Evolutionary conservation across 64 coral and sea anemone genomes (phyloP), one percentile per base, ranked within the genome.

Genomic region (Stichodactyla mertensii): DNA sequence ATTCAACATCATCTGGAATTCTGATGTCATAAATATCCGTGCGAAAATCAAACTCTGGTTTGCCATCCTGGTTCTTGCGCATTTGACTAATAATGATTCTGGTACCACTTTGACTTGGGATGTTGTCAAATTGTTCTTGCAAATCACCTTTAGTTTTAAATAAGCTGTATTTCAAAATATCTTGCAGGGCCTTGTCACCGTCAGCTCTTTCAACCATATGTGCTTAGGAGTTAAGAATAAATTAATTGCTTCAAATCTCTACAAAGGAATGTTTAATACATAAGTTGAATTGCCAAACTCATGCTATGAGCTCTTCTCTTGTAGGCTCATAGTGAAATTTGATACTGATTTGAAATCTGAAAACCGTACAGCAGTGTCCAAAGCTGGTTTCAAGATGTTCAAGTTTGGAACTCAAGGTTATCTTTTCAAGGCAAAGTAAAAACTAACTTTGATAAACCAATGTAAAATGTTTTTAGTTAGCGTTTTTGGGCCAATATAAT

Each of bases 21-120:
- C 87, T 87, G 54, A 98, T 92, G 59, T 98, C 95, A 77, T 80
- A 6, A 31, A 16, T 24, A 78, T 89, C 85, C 57, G 89, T 66
- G 13, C 7, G 81, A 19, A 98, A 94, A 28, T 98, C 95, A 92
- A 98, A 98, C 82, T 98, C 95, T 87, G 92, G 60, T 55, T 94
- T 92, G 10, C 93, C 90, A 82, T 98, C 95, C 16, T 55, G 45
- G 16, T 87, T 98, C 78, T 89, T 89, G 28, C 95, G 89, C 52
- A 94, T 94, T 84, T 84, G 89, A 80, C 86, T 92, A 22, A 98
- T 90, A 26, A 98, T 87, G 15, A 98, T 98, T 54, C 95, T 89
- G 5, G 95, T 98, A 12, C 95, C 95, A 85, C 87, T 91, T 57
- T 67, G 16, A 54, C 83, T 87, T 61, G 82, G 85, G 66, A 97